Conservation (phyloP, 2,797 vertebrate genomes). For the Mustela erminea region DNA sequence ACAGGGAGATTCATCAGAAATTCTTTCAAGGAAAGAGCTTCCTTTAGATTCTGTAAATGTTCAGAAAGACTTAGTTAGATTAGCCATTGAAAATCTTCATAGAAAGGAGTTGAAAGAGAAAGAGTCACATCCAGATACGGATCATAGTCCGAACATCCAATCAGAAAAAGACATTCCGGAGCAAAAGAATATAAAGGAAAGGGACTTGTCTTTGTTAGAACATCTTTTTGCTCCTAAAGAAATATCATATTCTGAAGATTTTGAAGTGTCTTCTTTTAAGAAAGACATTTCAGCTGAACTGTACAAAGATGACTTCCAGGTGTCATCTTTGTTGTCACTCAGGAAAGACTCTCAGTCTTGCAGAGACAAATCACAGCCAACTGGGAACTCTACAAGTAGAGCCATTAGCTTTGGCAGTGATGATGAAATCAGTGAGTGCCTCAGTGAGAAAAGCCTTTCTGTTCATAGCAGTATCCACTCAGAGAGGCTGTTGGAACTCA, state of each 20-base stretch:
- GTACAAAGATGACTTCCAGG: constrained; percentile 92
- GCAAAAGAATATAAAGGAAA: constrained; percentile 79
- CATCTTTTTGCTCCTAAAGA: constrained; percentile 79
- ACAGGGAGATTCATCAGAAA: constrained; percentile 77
- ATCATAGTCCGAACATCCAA: constrained; percentile 47
- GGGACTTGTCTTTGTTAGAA: constrained; percentile 79
- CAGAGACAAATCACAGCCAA: constrained; percentile 75
- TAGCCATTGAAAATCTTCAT: constrained; percentile 72
- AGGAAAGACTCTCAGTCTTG: constrained; percentile 77
- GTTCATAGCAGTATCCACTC: constrained; percentile 86
- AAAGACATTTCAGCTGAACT: constrained; percentile 82
- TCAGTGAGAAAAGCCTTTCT: constrained; percentile 88
- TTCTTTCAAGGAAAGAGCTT: constrained; percentile 72
- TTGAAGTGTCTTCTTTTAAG: constrained; percentile 86
- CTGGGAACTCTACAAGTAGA: constrained; percentile 76
- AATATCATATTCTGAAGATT: constrained; percentile 86
- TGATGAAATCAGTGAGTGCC: constrained; percentile 92
- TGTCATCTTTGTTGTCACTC: constrained; percentile 85
- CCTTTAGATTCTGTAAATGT: constrained; percentile 55
- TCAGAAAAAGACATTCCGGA: constrained; percentile 71
- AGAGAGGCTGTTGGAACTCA: constrained; percentile 89
- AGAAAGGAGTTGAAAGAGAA: constrained; percentile 76
- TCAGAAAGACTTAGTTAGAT: constrained; percentile 61
- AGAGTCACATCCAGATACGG: constrained; percentile 59
- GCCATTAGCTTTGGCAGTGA: constrained; percentile 87